Conservation (phyloP, 2,797 vertebrate genomes). For the Helarctos malayanus region DNA sequence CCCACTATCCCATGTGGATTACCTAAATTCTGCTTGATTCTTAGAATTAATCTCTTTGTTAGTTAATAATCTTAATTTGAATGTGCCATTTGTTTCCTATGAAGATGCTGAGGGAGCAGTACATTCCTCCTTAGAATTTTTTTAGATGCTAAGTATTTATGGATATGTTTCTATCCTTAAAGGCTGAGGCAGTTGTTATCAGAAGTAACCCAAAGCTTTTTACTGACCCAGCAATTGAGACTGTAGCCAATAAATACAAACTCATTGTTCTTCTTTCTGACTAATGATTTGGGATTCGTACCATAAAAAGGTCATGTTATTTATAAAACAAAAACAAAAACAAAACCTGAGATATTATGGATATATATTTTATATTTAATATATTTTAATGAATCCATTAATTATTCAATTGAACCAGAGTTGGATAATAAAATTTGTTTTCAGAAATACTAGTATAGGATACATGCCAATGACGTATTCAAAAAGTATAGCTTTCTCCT, state of each 20-base stretch:
- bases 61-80: constrained; percentile 52
- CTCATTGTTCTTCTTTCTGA: background rate
- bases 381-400: background rate
- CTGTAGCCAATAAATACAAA: background rate
- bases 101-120: background rate
- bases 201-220: background rate
- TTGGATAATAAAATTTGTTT: background rate
- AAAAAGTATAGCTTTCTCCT: background rate
- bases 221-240: background rate
- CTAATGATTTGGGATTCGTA: background rate
- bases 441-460: background rate
- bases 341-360: background rate
- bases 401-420: background rate
- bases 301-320: background rate
- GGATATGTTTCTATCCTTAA: background rate
- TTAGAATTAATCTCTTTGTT: constrained; percentile 39
- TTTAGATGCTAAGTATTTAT: background rate
- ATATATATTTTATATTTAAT: background rate
- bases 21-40: background rate
- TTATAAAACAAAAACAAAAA: background rate
- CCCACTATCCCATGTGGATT: background rate
- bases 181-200: background rate
- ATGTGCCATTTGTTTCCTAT: constrained; percentile 12
- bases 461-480: background rate
- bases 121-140: background rate